Evolutionary conservation across 2,888 invertebrate species (phyloP), one percentile per base, ranked within the genome.

Genomic region (Onchidella celtica): DNA sequence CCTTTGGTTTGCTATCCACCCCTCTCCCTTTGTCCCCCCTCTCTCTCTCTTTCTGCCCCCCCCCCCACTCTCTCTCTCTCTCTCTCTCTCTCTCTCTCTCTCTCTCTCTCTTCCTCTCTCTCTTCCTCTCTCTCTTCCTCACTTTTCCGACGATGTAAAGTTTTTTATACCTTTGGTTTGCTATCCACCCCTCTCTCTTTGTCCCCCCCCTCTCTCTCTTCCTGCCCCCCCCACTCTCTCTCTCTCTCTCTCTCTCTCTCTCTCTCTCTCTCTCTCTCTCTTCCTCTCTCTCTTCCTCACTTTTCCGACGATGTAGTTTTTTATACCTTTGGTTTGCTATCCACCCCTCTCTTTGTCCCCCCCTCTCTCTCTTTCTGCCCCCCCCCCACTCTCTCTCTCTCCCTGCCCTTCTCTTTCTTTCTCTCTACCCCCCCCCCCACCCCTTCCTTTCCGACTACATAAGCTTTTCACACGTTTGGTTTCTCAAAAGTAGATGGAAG

Each of bases 291-390:
- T 29, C 55, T 47, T 3, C 21, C 24, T 29, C 36, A 27, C 27
- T 14, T 32, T 29, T n/a, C 34, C 59, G 29, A 24, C 63, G 32
- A 32, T 17, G n/a, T 36, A n/a, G 38, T 70, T 24, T 17, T 47
- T 32, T 63, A 21, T 40, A 17, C 36, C 95, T 75, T 57, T 34
- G 3, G 55, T 34, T 55, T 32, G 14, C 34, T 68, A 47, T 38
- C 40, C 29, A 4, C 47, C 40, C 40, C 34, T 65, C 47, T 38
- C 40, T 38, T 66, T 34, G 47, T 47, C 65, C 36, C 55, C 24
- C 63, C 27, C 68, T 57, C 55, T 59, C 76, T 47, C 55, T 21
- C 36, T 55, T 66, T 47, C 32, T 27, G 14, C 21, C 47, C 29
- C 47, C 29, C 47, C 40, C 32, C 47, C 66, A 27, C 66, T 17